Percentiles rank a stretch among this genome's conserved stretches.
These are phyloP conservation scores for Masticophis lateralis DNA, from an alignment of 2,797 vertebrate species.

Conservation along the genomic window DNA sequence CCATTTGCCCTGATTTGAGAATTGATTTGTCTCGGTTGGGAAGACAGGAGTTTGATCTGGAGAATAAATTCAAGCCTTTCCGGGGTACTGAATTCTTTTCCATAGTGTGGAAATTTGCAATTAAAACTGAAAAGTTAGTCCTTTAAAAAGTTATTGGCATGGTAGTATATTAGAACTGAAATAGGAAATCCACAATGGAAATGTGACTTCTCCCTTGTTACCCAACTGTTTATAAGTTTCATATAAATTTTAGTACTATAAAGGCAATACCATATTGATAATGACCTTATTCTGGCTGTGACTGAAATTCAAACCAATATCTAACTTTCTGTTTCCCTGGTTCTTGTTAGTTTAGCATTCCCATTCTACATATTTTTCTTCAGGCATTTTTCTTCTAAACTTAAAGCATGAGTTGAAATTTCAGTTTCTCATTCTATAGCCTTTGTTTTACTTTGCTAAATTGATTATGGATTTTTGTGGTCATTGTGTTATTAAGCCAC, in stretches of 20 bases:
- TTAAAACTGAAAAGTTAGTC: not conserved
- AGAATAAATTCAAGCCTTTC: slow-evolving; percentile 99
- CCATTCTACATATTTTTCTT: not conserved
- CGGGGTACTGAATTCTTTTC: slow-evolving; percentile 79
- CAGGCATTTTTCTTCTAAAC: not conserved
- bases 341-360: not conserved
- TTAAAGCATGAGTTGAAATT: not conserved
- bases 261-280: not conserved
- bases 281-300: not conserved
- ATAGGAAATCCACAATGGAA: not conserved
- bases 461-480: not conserved
- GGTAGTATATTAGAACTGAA: not conserved
- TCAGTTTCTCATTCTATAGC: not conserved
- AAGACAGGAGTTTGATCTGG: slow-evolving; percentile 96
- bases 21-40: slow-evolving; percentile 93
- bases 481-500: not conserved
- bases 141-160: not conserved
- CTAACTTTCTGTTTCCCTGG: not conserved
- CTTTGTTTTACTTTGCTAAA: not conserved
- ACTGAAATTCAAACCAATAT: not conserved
- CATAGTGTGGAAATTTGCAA: not conserved
- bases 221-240: not conserved
- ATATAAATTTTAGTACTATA: not conserved
- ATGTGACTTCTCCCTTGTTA: not conserved
- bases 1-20: slow-evolving; percentile 92